Evolutionary conservation across 2,113 vertebrate genomes (phyloP), one percentile per base, ranked within the genome.

Genomic region (Prionailurus viverrinus): DNA sequence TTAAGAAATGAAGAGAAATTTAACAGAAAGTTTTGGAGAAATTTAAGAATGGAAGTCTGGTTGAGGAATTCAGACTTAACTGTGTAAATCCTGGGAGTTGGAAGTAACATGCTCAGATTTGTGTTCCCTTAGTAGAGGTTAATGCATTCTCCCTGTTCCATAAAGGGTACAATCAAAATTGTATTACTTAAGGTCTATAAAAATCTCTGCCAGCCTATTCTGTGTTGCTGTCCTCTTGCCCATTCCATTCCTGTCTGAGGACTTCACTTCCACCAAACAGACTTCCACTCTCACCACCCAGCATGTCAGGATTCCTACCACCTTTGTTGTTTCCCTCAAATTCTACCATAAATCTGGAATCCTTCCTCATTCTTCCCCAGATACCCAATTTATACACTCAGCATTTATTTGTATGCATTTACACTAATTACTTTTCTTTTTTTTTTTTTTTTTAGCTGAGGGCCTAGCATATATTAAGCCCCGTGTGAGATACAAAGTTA

Each of bases 1-100:
- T 84, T 94, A 94, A 66, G 45, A 73, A 79, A 90, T 73, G 51
- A 96, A 76, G 63, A 94, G 68, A 94, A 83, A 80, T 6, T 15
- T 25, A 45, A 45, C 39, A 45, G 36, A 41, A 78, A 78, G 74
- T 78, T 76, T 53, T 96, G 36, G 36, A 71, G 65, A 92, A 95
- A 92, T 61, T 53, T 61, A 84, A 87, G 58, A 91, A 82, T 68
- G 53, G n/a, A 88, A 58, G 15, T 73, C 94, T 89, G 78, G 23
- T 9, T 82, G 48, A 66, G 6, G 53, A 92, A 96, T 82, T 93
- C 7, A 80, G 51, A 78, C 12, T 66, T 84, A 80, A 71, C 23
- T 78, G 7, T 33, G 10, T 39, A 92, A 79, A 23, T 82, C 79
- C 36, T 31, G 10, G 2, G 27, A 31, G 12, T 25, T 71, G 5